phyloP scores from a whole-genome alignment of 2,888 invertebrate genomes.

The Morpho achilles region DNA sequence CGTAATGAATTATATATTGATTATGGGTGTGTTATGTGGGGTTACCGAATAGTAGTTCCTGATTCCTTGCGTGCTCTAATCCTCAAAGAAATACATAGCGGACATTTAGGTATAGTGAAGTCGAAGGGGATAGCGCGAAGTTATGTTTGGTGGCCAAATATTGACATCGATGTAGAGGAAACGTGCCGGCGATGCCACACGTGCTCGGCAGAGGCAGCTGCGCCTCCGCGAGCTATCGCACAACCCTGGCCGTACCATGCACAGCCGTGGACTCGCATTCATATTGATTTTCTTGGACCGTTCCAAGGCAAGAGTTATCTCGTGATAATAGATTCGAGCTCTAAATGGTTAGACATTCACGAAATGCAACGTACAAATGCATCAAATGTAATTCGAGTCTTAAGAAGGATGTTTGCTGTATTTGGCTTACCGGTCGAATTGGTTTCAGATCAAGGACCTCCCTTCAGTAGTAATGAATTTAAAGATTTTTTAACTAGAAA shows the following conservation, averaged over 20 bases:
- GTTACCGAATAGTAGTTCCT: background rate
- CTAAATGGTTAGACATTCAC: constrained; percentile 31
- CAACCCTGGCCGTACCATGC: too few relatives aligned
- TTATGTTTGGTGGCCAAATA: constrained; percentile 1
- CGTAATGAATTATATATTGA: background rate
- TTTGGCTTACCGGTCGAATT: constrained; percentile 31
- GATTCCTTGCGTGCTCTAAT: background rate
- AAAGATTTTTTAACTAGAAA: constrained; percentile 7
- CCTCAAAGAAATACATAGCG: background rate
- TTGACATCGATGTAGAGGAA: background rate
- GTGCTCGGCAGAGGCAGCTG: too few relatives aligned
- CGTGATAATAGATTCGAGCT: constrained; percentile 27
- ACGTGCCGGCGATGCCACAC: too few relatives aligned
- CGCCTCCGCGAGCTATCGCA: too few relatives aligned
- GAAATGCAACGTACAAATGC: constrained; percentile 22
- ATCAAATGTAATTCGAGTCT: constrained; percentile 14
- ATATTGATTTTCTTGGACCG: too few relatives aligned
- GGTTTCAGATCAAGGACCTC: constrained; percentile 32
- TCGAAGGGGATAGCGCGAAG: background rate
- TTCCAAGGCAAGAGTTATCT: constrained; percentile 22
- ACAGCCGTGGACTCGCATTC: too few relatives aligned
- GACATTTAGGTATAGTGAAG: background rate
- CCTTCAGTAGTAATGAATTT: constrained; percentile 27
- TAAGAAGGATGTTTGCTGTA: constrained; percentile 27
- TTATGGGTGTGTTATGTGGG: constrained; percentile 1